Evolutionary conservation across 2,113 vertebrate species (phyloP), one percentile per base, ranked within the genome.

Genomic region (Pongo pygmaeus): DNA sequence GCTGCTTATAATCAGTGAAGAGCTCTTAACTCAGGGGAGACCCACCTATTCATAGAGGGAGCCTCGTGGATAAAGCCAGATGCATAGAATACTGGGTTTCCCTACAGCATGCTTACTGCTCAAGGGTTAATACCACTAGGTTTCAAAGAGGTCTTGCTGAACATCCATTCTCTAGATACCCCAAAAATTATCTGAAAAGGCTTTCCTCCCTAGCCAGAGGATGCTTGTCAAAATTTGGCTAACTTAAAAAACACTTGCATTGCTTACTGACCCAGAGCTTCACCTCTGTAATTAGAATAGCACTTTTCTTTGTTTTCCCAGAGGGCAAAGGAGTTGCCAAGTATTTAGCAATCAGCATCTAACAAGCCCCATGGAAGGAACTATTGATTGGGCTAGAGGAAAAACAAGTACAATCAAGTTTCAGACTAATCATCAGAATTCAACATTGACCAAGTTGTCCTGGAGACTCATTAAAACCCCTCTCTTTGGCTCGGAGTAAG

Each of bases 381-480:
- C 27, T 93, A 96, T 96, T 83, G 89, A 97, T 96, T 70, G 84
- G 95, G 74, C 80, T 95, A 97, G 61, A 89, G 38, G 59, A 93
- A 97, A 95, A 98, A 91, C 93, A 97, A 94, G 86, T 80, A 77
- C 22, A 94, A 25, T 74, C 92, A 97, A 94, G 94, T 96, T 89
- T 98, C 72, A 46, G 89, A 91, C 59, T 94, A 96, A 96, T 97
- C 87, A 87, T 64, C n/a, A 40, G 46, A 81, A 92, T 89, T 78
- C 92, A 85, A 7, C 89, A 69, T 69, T 84, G 70, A 87, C 85
- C 8, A 27, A 81, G 5, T 59, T 50, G 25, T 92, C 78, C 48
- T 22, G 16, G 40, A 38, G 85, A 95, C 43, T 97, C 48, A 43
- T 89, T 86, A 80, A 89, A 97, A 77, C 32, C 27, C 16, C 69